Percentiles rank a stretch among this genome's conserved stretches.
These are phyloP conservation scores for Suricata suricatta DNA, from an alignment of 2,113 vertebrate genomes.

Conservation along the genomic window DNA sequence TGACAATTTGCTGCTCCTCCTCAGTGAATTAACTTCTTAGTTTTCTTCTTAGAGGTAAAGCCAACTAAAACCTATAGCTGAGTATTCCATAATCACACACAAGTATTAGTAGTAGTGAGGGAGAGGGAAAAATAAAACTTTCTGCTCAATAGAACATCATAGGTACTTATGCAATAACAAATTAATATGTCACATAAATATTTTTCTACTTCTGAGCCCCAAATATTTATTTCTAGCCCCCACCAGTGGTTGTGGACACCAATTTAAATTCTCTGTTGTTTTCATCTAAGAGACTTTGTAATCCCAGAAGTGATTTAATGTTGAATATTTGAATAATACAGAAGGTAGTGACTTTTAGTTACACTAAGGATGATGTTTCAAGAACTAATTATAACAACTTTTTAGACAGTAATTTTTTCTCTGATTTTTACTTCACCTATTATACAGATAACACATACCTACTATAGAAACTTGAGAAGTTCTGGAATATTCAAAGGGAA, in stretches of 20 bases:
- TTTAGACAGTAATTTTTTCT: no score
- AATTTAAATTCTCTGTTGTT: neutral
- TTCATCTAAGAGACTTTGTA: slow-evolving; percentile 4
- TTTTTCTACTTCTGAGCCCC: neutral
- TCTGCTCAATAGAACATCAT: neutral
- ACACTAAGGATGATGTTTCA: neutral
- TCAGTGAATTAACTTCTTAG: neutral
- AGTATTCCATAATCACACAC: neutral
- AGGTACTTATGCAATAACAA: neutral
- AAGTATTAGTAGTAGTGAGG: neutral
- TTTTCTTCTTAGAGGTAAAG: neutral
- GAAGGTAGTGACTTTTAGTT: neutral
- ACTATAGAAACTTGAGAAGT: no score
- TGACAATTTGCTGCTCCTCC: neutral
- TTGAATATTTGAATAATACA: neutral
- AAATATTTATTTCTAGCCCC: neutral
- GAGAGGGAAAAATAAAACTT: neutral
- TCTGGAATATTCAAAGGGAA: no score
- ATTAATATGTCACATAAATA: neutral
- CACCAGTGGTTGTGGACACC: neutral
- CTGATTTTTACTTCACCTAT: neutral
- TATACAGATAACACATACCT: no score
- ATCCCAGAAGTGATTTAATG: slow-evolving; percentile 31
- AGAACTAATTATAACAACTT: slow-evolving; percentile 17
- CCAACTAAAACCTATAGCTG: neutral